Evolutionary conservation across 2,113 vertebrate species (phyloP), one percentile per base, ranked within the genome.

Genomic region (Nothoprocta perdicaria): DNA sequence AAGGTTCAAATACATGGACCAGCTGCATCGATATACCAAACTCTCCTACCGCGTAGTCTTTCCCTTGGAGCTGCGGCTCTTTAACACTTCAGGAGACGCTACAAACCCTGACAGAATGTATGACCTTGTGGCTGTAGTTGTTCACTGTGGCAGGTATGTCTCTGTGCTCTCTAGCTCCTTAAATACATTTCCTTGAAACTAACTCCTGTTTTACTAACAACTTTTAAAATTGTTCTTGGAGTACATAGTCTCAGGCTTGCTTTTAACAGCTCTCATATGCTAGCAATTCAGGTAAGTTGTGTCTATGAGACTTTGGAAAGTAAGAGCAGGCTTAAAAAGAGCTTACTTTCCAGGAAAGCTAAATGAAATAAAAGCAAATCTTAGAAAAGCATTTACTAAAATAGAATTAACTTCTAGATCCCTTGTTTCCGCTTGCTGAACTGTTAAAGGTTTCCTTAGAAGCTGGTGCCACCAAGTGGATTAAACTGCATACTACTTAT

Each of bases 1-100:
- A 97, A 98, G 98, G 96, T 99, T 99, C 94, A 99, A 99, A 33
- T 99, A 99, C 97, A 99, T 99, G 98, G 98, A 99, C 97, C 98
- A 99, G 97, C 97, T 99, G 91, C 98, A 99, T 96, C 98, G 98
- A 80, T 99, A 99, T 97, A 99, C 98, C 97, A 99, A 99, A 79
- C 98, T 99, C 35, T 99, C 98, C 89, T 99, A 99, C 91, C 98
- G 98, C 6, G 98, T 99, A 40, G 98, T 99, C 96, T 99, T 99
- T 94, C 98, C 98, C 3, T 96, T 99, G 95, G 98, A 99, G 97
- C 98, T 99, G 77, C 97, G 98, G 50, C 98, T 99, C 90, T 99
- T 99, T 92, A 99, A 99, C 98, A 99, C 98, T 18, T 99, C 98
- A 2, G 98, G 98, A 10, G 98, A 99, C 7, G 98, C 98, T 95